Evolutionary conservation across 2,797 vertebrate species (phyloP).

Genomic region (Esox masquinongy): DNA sequence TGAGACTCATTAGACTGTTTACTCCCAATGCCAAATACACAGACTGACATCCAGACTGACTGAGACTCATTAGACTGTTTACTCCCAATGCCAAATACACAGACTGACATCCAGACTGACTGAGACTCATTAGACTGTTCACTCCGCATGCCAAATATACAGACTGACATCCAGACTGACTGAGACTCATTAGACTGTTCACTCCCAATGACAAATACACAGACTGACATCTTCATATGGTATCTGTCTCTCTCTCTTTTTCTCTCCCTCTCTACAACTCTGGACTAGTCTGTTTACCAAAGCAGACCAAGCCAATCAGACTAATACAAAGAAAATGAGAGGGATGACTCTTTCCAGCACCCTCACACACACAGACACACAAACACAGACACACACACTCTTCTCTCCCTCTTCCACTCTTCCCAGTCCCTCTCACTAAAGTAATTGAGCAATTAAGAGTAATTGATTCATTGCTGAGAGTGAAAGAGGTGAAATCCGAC

Average conservation of each 20-base stretch:
- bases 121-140: slow-evolving; percentile 51
- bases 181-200: slow-evolving; percentile 52
- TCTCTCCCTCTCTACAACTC: slow-evolving; percentile 33
- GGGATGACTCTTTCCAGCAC: neutral
- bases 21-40: too few species aligned
- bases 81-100: slow-evolving; percentile 38
- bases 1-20: too few species aligned
- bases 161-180: slow-evolving; percentile 27
- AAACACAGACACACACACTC: slow-evolving; percentile 4
- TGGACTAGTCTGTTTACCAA: slow-evolving; percentile 65
- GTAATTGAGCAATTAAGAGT: slow-evolving; percentile 74
- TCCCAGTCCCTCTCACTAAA: slow-evolving; percentile 46
- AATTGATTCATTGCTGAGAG: slow-evolving; percentile 69
- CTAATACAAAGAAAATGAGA: slow-evolving; percentile 36
- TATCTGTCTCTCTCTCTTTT: slow-evolving; percentile 34
- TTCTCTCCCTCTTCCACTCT: neutral
- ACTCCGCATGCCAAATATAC: slow-evolving; percentile 37
- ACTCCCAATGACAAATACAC: slow-evolving; percentile 35
- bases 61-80: too few species aligned
- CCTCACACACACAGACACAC: neutral
- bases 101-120: slow-evolving; percentile 28
- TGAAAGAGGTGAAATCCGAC: slow-evolving; percentile 49
- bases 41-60: too few species aligned
- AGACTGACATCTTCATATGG: slow-evolving; percentile 20
- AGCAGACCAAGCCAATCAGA: slow-evolving; percentile 34